Evolutionary conservation across 1,140 invertebrate species (phyloP).

Genomic region (Drosophila triauraria): DNA sequence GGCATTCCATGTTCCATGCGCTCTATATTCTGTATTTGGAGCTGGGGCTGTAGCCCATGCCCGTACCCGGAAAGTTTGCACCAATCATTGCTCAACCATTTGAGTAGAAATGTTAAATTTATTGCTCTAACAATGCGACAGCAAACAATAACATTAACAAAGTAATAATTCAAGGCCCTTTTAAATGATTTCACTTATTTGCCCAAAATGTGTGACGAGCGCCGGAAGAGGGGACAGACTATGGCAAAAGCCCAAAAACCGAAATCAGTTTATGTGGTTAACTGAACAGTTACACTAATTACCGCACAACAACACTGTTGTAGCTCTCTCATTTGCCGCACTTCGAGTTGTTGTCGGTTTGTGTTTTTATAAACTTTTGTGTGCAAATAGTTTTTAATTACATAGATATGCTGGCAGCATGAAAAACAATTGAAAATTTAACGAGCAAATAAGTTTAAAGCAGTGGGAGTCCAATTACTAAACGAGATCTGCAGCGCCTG

Average conservation of each 20-base stretch:
- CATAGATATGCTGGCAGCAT: slow-evolving; percentile 47
- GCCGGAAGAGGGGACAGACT: background rate
- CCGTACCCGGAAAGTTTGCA: slow-evolving; percentile 39
- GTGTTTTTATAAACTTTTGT: slow-evolving; percentile 66
- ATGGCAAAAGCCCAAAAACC: slow-evolving; percentile 39
- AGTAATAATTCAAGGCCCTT: slow-evolving; percentile 37
- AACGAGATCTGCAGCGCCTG: background rate
- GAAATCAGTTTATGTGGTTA: slow-evolving; percentile 77
- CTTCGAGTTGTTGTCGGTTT: slow-evolving; percentile 31
- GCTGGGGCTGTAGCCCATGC: background rate
- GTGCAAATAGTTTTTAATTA: slow-evolving; percentile 78
- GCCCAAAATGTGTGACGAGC: slow-evolving; percentile 33
- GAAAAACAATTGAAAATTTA: slow-evolving; percentile 33
- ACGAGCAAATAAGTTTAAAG: slow-evolving; percentile 45
- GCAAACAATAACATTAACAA: slow-evolving; percentile 53
- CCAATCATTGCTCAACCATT: slow-evolving; percentile 76
- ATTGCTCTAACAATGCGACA: slow-evolving; percentile 47
- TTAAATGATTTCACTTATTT: slow-evolving; percentile 59
- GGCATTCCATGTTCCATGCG: slow-evolving; percentile 1
- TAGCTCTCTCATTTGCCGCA: slow-evolving; percentile 28
- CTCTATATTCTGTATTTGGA: slow-evolving; percentile 4
- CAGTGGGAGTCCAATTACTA: background rate
- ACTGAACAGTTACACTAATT: slow-evolving; percentile 68
- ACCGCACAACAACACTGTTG: slow-evolving; percentile 59
- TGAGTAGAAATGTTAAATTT: slow-evolving; percentile 68